Percentiles rank a stretch among this genome's conserved stretches.
Evolutionary conservation across 2,113 vertebrate species (phyloP).

Genomic region (Charadrius vociferus): DNA sequence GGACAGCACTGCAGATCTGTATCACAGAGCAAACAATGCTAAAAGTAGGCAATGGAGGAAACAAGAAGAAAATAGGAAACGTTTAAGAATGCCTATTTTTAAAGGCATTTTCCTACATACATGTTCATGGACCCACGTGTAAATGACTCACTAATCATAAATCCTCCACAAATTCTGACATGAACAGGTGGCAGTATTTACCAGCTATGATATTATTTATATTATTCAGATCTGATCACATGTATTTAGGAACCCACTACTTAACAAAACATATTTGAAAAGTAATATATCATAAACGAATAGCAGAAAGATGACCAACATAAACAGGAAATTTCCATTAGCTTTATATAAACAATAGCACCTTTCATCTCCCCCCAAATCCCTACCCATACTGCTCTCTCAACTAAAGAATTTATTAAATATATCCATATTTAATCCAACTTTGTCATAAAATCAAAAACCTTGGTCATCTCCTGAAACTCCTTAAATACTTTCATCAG

Average conservation of each 20-base stretch:
- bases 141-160: neutral
- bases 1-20: neutral
- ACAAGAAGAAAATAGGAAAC: neutral
- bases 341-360: neutral
- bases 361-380: neutral
- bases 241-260: neutral
- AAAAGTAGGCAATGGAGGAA: neutral
- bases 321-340: neutral
- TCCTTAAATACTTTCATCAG: neutral
- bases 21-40: accelerated
- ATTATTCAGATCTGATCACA: neutral
- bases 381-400: neutral
- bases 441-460: neutral
- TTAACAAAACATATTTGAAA: neutral
- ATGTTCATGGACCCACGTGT: neutral
- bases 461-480: neutral
- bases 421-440: neutral
- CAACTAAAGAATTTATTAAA: neutral
- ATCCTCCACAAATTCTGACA: neutral
- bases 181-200: neutral
- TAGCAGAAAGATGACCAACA: neutral
- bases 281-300: neutral
- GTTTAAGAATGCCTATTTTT: neutral
- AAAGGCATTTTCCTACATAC: neutral
- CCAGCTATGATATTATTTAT: neutral